Evolutionary conservation across 2,113 vertebrate species (phyloP), one percentile per base, ranked within the genome.

Genomic region (Pelmatolapia mariae): DNA sequence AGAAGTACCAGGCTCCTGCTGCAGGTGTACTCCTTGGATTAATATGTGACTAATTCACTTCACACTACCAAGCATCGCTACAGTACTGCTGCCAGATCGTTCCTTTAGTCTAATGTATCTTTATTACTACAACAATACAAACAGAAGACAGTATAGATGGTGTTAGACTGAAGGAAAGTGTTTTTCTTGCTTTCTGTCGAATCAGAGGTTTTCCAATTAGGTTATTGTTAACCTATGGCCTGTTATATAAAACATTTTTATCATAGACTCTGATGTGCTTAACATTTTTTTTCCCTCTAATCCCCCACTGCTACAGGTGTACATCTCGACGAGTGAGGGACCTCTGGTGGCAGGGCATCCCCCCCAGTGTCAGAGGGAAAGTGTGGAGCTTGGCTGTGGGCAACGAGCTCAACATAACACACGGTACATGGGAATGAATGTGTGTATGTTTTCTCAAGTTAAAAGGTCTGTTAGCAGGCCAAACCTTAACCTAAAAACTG

Each of bases 371-470:
- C 91, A 95, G 98, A 68, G 98, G 98, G 85, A 98, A 95, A 86
- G 98, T 99, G 90, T 99, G 98, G 98, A 98, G 97, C 95, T 91
- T 99, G 86, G 98, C 98, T 6, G 97, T 99, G 24, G 98, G 98
- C 90, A 99, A 98, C 0, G 98, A 99, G 86, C 96, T 98, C 89
- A 98, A 98, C 95, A 98, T 98, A 94, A 99, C 98, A 79, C 98
- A 98, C 1, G 98, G 98, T 99, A 95, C 57, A 1, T 15, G 7
- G 15, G 7, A 16, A 18, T 9, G 19, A 38, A 16, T 12, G 59
- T 63, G 26, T 54, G 52, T 56, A 33, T 43, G 52, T 81, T 22
- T 53, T 52, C 11, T 19, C 3, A 29, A 29, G 15, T 47, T 76
- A 29, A 45, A 76, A 26, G 68, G 0, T 18, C 68, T 76, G 68